Evolutionary conservation across 2,888 invertebrate species (phyloP).

Genomic region (Nemurella pictetii): DNA sequence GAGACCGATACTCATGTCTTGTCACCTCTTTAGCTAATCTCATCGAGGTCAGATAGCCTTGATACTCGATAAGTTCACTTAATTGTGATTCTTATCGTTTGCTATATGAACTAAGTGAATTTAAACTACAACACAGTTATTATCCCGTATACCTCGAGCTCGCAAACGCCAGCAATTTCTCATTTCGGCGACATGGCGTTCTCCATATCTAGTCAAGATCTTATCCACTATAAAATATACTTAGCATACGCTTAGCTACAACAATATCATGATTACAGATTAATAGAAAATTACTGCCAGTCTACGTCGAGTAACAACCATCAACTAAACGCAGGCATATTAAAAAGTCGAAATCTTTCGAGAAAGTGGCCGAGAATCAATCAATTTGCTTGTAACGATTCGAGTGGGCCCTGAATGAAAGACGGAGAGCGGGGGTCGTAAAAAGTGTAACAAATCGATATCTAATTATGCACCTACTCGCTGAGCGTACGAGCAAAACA

Average conservation of each 20-base stretch:
- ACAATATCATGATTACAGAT: neutral
- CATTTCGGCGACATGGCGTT: no score
- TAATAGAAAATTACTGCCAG: neutral
- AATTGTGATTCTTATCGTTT: neutral
- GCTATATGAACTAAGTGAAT: neutral
- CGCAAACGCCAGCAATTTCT: no score
- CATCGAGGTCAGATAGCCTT: neutral
- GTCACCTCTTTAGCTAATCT: conserved; percentile 5
- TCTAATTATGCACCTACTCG: neutral
- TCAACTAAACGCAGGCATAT: neutral
- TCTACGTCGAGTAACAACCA: neutral
- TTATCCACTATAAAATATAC: neutral
- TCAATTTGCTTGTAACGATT: neutral
- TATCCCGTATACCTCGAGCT: neutral
- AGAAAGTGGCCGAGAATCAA: neutral
- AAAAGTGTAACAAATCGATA: neutral
- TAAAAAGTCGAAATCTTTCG: neutral
- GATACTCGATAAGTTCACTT: neutral
- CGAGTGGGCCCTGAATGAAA: neutral
- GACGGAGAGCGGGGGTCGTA: neutral
- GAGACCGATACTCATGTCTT: conserved; percentile 22
- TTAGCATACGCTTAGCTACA: neutral
- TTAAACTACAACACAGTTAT: neutral
- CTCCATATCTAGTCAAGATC: neutral
- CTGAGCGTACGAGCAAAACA: neutral